Percentiles rank a stretch among this genome's conserved stretches.
These are phyloP conservation scores for Athene noctua DNA, from an alignment of 2,113 vertebrate species.

Conservation along the genomic window DNA sequence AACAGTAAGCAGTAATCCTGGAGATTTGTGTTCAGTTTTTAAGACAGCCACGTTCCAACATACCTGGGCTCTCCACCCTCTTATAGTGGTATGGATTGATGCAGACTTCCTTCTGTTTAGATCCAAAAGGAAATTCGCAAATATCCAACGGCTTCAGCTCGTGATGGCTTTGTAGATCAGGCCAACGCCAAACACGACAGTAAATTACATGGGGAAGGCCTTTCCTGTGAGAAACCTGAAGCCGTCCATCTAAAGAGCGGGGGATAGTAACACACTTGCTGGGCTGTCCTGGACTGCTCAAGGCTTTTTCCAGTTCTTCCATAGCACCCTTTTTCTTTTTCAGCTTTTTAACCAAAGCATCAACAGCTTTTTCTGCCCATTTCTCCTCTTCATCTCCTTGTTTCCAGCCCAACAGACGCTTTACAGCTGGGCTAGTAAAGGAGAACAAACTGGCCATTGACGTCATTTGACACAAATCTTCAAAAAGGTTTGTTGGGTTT, in stretches of 20 bases:
- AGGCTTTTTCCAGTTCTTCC: conserved; percentile 97
- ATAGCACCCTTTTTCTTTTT: conserved; percentile 99
- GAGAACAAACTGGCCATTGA: conserved; percentile 99
- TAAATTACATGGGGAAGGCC: conserved; percentile 98
- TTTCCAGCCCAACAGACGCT: conserved; percentile 97
- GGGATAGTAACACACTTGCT: conserved; percentile 99
- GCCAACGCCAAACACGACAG: conserved; percentile 98
- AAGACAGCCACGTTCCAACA: neutral
- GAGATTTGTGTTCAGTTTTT: neutral
- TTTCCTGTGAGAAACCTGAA: conserved; percentile 97
- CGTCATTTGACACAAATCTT: conserved; percentile 81
- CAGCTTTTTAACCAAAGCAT: conserved; percentile 96
- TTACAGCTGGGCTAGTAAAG: conserved; percentile 98
- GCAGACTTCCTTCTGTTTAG: conserved; percentile 99
- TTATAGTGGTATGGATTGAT: conserved; percentile 99
- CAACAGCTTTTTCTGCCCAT: conserved; percentile 98
- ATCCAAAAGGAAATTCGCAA: conserved; percentile 98
- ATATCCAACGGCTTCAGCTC: conserved; percentile 97
- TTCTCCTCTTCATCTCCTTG: conserved; percentile 99
- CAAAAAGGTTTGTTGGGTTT: conserved; percentile 42
- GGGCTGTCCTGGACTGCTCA: conserved; percentile 95
- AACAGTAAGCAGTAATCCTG: neutral
- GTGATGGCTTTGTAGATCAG: conserved; percentile 96
- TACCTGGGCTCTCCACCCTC: conserved; percentile 96
- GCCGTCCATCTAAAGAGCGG: conserved; percentile 91